Evolutionary conservation across 2,113 vertebrate species (phyloP), one percentile per base, ranked within the genome.

Genomic region (Egretta garzetta): DNA sequence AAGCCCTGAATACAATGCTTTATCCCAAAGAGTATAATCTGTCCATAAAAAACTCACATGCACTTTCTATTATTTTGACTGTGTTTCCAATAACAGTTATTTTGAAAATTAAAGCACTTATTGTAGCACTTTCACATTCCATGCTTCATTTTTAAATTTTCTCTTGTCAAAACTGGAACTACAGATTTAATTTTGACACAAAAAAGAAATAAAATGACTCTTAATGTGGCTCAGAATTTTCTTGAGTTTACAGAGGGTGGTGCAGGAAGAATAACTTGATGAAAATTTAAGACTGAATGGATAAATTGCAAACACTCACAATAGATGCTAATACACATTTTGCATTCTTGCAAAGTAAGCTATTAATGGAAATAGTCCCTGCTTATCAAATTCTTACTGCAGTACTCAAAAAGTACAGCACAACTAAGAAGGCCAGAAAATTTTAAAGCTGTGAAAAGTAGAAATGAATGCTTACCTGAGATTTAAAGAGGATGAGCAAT

Each of bases 251-350:
- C 2, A 45, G 13, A 86, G 9, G 10, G 4, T 0, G 0, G 4
- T 58, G 5, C 0, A 4, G 9, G 21, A 89, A 5, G 11, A 92
- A 37, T n/a, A 68, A 39, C 0, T 0, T 37, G 12, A 50, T 30
- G 14, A 79, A 86, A 64, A 79, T 28, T 58, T 74, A 62, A 58
- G 22, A 60, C 7, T 35, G 30, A 86, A 64, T 19, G 21, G 11
- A 66, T 43, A 67, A 64, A 62, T 14, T 87, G 26, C 9, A 79
- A 79, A 74, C 27, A 32, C n/a, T 59, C 14, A 33, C 3, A 66
- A 37, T 4, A 79, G 12, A 41, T 70, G 20, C 4, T 70, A 66
- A 14, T 60, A 50, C 15, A 59, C 8, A 64, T 45, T 62, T 70
- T 80, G 2, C 18, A 43, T 39, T 88, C 39, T 63, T 86, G 28